Evolutionary conservation across 2,888 invertebrate species (phyloP).

Genomic region (Enoplolaimus lenunculus): DNA sequence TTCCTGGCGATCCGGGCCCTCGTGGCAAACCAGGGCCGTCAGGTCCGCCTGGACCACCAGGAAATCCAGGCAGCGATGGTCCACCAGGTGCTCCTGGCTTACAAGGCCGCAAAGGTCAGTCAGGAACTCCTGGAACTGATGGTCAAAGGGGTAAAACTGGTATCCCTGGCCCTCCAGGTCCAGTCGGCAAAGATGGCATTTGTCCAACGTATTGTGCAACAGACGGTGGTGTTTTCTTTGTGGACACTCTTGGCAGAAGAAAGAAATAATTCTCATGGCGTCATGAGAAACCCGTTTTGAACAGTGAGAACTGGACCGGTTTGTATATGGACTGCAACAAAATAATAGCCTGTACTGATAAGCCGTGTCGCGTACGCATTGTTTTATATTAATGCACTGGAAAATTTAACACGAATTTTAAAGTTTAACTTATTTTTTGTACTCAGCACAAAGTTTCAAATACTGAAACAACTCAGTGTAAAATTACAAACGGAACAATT

Average conservation of each 20-base stretch:
- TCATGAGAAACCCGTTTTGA: too few relatives aligned
- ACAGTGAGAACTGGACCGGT: too few relatives aligned
- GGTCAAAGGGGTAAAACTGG: constrained; percentile 28
- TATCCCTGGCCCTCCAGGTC: constrained; percentile 27
- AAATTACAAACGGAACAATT: too few relatives aligned
- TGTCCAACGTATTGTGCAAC: constrained; percentile 21
- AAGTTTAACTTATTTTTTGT: too few relatives aligned
- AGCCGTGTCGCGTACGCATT: too few relatives aligned
- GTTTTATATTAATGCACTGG: too few relatives aligned
- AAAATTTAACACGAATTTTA: too few relatives aligned
- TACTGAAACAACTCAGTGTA: too few relatives aligned
- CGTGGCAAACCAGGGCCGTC: constrained; percentile 25
- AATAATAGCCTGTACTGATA: too few relatives aligned
- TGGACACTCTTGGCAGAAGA: constrained; percentile 6
- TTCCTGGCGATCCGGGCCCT: constrained; percentile 25
- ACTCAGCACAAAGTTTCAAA: too few relatives aligned
- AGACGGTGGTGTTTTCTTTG: constrained; percentile 21
- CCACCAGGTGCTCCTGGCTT: constrained; percentile 24
- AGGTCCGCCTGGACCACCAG: constrained; percentile 31
- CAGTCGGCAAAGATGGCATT: constrained; percentile 20
- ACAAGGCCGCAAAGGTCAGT: constrained; percentile 24
- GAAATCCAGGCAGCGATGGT: constrained; percentile 28
- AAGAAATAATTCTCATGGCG: too few relatives aligned
- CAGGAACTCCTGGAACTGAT: constrained; percentile 24
- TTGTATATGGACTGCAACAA: too few relatives aligned